These are phyloP conservation scores for Regulus satrapa DNA, from an alignment of 2,113 vertebrate species.

Conservation along the genomic window DNA sequence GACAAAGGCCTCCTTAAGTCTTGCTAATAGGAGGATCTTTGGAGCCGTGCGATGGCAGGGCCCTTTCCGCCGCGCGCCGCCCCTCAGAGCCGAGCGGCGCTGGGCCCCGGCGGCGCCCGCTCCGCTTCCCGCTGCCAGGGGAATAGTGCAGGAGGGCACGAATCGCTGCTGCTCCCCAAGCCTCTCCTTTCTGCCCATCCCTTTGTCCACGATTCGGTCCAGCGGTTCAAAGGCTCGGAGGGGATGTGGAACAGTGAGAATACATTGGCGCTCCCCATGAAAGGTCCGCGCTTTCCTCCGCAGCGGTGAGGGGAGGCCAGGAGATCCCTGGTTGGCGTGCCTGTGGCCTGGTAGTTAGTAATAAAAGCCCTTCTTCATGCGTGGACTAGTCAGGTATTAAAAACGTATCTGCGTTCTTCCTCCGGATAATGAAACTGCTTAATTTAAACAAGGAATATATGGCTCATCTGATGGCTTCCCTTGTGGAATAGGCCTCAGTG, in stretches of 20 bases:
- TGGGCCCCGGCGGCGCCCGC: neutral
- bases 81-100: neutral
- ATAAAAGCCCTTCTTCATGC: neutral
- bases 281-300: neutral
- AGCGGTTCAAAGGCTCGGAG: constrained; percentile 9
- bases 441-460: neutral
- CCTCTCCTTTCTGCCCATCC: neutral
- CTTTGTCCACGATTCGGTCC: constrained; percentile 11
- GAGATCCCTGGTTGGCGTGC: neutral
- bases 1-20: constrained; percentile 71
- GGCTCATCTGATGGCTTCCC: neutral
- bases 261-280: neutral
- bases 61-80: constrained; percentile 13
- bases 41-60: constrained; percentile 31
- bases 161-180: neutral
- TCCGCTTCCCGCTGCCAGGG: neutral
- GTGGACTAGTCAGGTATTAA: neutral
- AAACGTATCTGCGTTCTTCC: neutral
- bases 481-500: neutral
- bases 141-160: neutral
- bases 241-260: neutral
- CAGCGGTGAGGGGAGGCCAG: neutral
- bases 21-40: constrained; percentile 62
- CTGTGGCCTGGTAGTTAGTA: neutral
- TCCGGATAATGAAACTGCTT: neutral